These are phyloP conservation scores for Lamprologus speciosus DNA, from an alignment of 2,113 vertebrate species.

Conservation along the genomic window DNA sequence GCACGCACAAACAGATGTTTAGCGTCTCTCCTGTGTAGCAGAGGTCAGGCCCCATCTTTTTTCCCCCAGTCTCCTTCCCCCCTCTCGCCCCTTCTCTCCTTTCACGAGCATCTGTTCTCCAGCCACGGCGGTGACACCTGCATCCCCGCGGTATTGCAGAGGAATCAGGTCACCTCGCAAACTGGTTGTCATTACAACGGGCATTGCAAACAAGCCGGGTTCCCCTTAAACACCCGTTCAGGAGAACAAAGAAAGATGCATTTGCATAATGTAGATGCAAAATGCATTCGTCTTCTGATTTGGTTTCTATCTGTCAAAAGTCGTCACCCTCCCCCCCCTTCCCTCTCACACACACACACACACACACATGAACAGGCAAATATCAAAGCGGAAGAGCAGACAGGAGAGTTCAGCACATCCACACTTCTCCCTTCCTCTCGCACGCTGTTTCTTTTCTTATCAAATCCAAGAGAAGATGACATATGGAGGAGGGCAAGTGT, in stretches of 20 bases:
- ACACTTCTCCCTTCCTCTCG: background rate
- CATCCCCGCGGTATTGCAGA: slow-evolving; percentile 15
- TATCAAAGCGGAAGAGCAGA: slow-evolving; percentile 14
- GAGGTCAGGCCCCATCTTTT: slow-evolving; percentile 26
- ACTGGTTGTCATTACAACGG: slow-evolving; percentile 28
- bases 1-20: slow-evolving; percentile 60
- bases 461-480: slow-evolving; percentile 3
- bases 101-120: slow-evolving; percentile 52
- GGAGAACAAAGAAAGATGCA: background rate
- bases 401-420: background rate
- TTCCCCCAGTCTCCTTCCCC: background rate
- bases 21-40: slow-evolving; percentile 1
- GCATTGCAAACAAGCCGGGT: background rate
- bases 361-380: background rate
- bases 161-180: slow-evolving; percentile 57
- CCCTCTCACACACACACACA: background rate
- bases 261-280: background rate
- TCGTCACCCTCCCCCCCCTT: fast-evolving
- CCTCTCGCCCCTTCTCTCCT: slow-evolving; percentile 8
- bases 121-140: slow-evolving; percentile 50
- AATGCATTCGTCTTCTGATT: background rate
- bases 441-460: background rate
- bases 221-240: background rate
- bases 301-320: background rate
- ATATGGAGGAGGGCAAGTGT: slow-evolving; percentile 19